Evolutionary conservation across 1,140 invertebrate species (phyloP).

Genomic region (Drosophila quadrilineata): DNA sequence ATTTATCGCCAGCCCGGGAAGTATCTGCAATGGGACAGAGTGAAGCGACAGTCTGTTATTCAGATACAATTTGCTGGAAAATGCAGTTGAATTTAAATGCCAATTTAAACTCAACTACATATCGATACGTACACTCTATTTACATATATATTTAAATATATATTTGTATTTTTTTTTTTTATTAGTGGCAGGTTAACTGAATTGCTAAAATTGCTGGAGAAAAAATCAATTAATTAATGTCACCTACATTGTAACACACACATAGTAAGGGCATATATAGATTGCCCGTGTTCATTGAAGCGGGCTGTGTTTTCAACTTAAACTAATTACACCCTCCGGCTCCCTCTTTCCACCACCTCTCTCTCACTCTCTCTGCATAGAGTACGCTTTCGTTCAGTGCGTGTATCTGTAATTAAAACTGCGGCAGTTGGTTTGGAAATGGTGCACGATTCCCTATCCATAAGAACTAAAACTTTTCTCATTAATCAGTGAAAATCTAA

Average conservation of each 20-base stretch:
- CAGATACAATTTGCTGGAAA: constrained; percentile 1
- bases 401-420: constrained; percentile 75
- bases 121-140: neutral
- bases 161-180: constrained; percentile 22
- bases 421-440: constrained; percentile 52
- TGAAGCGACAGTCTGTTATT: no score
- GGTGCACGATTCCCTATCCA: constrained; percentile 44
- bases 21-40: constrained; percentile 57
- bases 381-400: neutral
- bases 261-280: no score
- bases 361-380: neutral
- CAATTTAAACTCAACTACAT: no score
- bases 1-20: constrained; percentile 89
- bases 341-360: neutral
- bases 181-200: constrained; percentile 11
- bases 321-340: constrained; percentile 56
- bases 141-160: neutral
- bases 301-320: constrained; percentile 57
- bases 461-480: constrained; percentile 73
- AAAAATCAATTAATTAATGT: constrained; percentile 79
- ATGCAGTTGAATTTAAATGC: no score
- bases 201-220: constrained; percentile 28
- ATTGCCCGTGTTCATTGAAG: constrained; percentile 36
- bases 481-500: constrained; percentile 80
- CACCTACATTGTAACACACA: constrained; percentile 58